Conservation (phyloP, 2,113 vertebrate genomes). For the Corapipo altera region DNA sequence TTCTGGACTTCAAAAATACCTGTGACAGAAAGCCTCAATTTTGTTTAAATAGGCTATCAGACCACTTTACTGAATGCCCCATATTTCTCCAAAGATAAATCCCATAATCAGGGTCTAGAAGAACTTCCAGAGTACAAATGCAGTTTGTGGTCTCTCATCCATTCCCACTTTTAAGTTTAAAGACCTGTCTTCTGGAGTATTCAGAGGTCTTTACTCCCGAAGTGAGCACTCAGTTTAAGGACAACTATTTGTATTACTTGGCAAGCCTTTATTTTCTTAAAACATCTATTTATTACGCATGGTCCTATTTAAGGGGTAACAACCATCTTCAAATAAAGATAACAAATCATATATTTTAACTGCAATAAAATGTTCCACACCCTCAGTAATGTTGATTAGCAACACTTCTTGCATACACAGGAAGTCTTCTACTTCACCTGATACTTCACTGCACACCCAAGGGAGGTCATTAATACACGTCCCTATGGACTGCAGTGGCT, state of each 20-base stretch:
- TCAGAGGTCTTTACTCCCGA: neutral
- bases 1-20: neutral
- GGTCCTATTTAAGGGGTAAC: neutral
- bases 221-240: neutral
- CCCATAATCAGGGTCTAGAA: neutral
- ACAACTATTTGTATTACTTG: neutral
- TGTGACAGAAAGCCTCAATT: neutral
- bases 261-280: neutral
- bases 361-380: neutral
- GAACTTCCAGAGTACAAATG: neutral
- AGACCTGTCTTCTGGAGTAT: neutral
- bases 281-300: neutral
- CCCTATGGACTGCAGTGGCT: neutral
- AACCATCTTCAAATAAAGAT: neutral
- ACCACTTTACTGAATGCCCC: neutral
- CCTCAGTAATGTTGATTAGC: neutral
- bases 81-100: neutral
- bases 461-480: conserved; percentile 33
- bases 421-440: conserved; percentile 26
- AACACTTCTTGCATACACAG: neutral
- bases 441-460: neutral
- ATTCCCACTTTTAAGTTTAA: neutral
- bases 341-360: neutral
- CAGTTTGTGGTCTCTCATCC: neutral
- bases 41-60: neutral